Evolutionary conservation across 2,888 invertebrate species (phyloP).

Genomic region (Epicampocera succincta): DNA sequence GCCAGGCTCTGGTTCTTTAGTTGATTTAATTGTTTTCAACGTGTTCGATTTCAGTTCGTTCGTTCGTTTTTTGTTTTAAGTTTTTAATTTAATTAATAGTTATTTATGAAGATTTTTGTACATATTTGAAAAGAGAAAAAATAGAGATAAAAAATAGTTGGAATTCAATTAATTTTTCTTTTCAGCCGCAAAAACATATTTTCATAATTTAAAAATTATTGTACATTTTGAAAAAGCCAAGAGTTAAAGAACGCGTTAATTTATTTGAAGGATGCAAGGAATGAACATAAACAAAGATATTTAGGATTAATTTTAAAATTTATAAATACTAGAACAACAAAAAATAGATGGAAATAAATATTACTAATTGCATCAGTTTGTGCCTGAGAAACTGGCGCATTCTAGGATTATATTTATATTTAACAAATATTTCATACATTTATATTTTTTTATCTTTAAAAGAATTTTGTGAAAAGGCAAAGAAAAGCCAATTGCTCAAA

Average conservation of each 20-base stretch:
- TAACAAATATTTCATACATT: no score
- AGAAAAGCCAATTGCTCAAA: no score
- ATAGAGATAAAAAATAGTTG: constrained; percentile 35
- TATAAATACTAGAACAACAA: no score
- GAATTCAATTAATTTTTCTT: constrained; percentile 20
- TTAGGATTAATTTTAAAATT: constrained; percentile 4
- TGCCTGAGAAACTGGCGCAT: no score
- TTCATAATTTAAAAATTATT: constrained; percentile 41
- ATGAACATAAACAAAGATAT: constrained; percentile 7
- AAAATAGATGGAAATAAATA: no score
- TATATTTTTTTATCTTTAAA: no score
- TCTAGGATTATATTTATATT: no score
- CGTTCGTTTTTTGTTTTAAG: constrained; percentile 16
- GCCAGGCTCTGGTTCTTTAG: constrained; percentile 76
- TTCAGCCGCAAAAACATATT: neutral
- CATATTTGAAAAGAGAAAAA: constrained; percentile 36
- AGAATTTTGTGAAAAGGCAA: no score
- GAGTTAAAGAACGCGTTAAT: neutral
- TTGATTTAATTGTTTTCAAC: constrained; percentile 39
- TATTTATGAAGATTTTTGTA: constrained; percentile 17
- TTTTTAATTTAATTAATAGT: constrained; percentile 30
- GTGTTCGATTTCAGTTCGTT: neutral
- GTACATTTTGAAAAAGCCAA: constrained; percentile 41
- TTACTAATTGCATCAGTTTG: no score
- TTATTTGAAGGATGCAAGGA: no score